Percentiles rank a stretch among this genome's conserved stretches.
Evolutionary conservation across 2,113 vertebrate genomes (phyloP).

Genomic region (Ornithorhynchus anatinus): DNA sequence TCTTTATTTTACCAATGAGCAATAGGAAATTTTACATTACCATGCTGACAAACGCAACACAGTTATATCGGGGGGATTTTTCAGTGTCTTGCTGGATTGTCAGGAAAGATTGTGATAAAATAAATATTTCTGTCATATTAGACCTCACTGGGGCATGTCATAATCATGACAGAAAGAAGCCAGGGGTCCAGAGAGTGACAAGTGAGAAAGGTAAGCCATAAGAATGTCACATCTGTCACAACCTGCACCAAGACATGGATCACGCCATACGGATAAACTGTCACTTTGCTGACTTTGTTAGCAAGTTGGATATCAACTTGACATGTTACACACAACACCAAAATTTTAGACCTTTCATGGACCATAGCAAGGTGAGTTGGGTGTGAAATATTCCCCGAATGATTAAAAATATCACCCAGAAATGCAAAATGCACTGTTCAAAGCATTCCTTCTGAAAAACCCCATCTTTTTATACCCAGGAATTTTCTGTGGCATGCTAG

Average conservation of each 20-base stretch:
- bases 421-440: neutral
- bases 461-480: neutral
- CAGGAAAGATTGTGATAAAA: slow-evolving; percentile 50
- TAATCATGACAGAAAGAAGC: slow-evolving; percentile 54
- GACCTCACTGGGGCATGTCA: slow-evolving; percentile 44
- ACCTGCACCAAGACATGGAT: slow-evolving; percentile 40
- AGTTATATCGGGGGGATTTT: slow-evolving; percentile 54
- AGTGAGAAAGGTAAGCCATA: slow-evolving; percentile 73
- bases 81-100: slow-evolving; percentile 59
- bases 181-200: slow-evolving; percentile 69
- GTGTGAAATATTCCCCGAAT: neutral
- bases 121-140: slow-evolving; percentile 74
- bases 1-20: slow-evolving; percentile 51
- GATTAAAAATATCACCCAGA: neutral
- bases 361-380: neutral
- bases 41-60: slow-evolving; percentile 55
- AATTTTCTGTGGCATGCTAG: neutral
- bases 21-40: slow-evolving; percentile 69
- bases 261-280: neutral
- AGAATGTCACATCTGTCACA: slow-evolving; percentile 62
- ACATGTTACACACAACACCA: slow-evolving; percentile 8
- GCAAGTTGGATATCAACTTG: neutral
- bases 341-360: slow-evolving; percentile 25
- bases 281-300: slow-evolving; percentile 39
- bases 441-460: neutral